Percentiles rank a stretch among this genome's conserved stretches.
Evolutionary conservation across 2,113 vertebrate species (phyloP).

Genomic region (Gila orcuttii): DNA sequence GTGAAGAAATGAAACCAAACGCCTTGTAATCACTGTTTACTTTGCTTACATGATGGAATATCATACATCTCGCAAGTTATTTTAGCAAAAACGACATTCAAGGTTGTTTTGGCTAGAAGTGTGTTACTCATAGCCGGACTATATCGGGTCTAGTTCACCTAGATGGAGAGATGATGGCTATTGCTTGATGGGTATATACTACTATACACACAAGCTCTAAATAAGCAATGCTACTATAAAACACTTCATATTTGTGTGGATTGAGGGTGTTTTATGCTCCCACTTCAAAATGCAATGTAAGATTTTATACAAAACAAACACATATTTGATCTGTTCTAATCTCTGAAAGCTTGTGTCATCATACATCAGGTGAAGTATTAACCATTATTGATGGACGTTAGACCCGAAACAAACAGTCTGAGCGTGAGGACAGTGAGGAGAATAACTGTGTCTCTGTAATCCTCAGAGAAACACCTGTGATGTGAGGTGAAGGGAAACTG

Average conservation of each 20-base stretch:
- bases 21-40: too few species aligned
- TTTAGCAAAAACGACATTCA: too few species aligned
- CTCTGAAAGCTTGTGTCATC: neutral
- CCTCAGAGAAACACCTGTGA: too few species aligned
- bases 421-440: neutral
- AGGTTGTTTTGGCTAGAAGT: too few species aligned
- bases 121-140: too few species aligned
- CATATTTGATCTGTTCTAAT: neutral
- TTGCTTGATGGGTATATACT: too few species aligned
- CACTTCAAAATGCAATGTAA: neutral
- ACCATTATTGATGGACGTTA: neutral
- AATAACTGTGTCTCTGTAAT: too few species aligned
- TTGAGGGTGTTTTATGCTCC: neutral
- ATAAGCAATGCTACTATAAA: neutral
- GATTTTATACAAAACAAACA: neutral
- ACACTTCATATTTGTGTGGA: neutral
- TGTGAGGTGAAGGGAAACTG: neutral
- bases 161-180: too few species aligned
- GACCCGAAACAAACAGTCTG: neutral
- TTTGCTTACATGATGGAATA: too few species aligned
- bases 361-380: conserved; percentile 4
- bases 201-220: neutral
- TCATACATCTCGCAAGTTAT: too few species aligned
- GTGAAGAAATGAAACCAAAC: too few species aligned
- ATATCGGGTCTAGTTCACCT: too few species aligned